Evolutionary conservation across 2,888 invertebrate genomes (phyloP), one percentile per base, ranked within the genome.

Genomic region (Caenorhabditis zanzibari): DNA sequence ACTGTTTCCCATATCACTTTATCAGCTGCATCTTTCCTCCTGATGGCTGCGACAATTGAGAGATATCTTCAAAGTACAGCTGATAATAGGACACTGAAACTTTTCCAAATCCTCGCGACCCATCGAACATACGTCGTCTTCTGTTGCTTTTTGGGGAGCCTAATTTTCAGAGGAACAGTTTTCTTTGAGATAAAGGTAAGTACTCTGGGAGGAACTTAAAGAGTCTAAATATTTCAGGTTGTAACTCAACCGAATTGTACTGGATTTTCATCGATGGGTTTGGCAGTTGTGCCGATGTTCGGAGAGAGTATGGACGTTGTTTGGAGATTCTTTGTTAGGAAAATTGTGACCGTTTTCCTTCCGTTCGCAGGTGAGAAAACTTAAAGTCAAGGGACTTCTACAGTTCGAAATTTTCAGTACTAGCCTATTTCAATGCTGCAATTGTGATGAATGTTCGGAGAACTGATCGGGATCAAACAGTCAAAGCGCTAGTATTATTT

Each of bases 1-100:
- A 90, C 91, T 26, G 84, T 91, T 16, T 91, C 91, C 10, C 88
- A 91, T 76, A 87, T 91, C 71, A 90, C 90, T 4, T 74, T 91
- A 61, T 88, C 89, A 19, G 86, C 86, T 26, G 86, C 88, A 1
- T 90, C 90, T 6, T 91, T 90, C 72, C 87, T 91, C 32, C 88
- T 91, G 22, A 90, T 91, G 86, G 89, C 89, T 1, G 91, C 90
- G 24, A 90, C 91, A 4, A 86, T 91, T 26, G 91, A 91, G 59
- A 56, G 91, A 81, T 91, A 91, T 76, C 87, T 91, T 24, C 90
- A 91, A 73, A 88, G 88, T n/a, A 90, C 89, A 9, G 86, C 85
- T 16, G 84, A 85, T 71, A 85, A 81, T 38, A 61, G 81, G 47
- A 79, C 81, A 16, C 71, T 81, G 24, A 77, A 84, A n/a, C 26